phyloP scores from a whole-genome alignment of 2,888 invertebrate species.

The Nomada fucata region DNA sequence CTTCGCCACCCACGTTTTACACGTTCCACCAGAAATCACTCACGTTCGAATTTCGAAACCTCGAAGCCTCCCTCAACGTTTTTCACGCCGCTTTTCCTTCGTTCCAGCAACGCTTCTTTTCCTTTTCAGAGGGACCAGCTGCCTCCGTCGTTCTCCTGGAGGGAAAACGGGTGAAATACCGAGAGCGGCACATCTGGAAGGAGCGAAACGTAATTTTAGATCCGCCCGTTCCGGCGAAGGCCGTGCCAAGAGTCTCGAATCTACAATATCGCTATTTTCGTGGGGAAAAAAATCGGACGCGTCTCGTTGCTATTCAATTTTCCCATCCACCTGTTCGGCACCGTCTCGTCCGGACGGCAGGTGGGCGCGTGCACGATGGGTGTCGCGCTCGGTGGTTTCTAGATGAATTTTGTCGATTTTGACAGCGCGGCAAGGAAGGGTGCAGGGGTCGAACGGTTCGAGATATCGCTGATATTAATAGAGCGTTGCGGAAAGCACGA shows the following conservation, averaged over 20 bases:
- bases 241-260: conserved; percentile 44
- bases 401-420: no score
- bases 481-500: no score
- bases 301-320: conserved; percentile 2
- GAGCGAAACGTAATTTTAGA: conserved; percentile 45
- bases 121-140: no score
- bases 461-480: no score
- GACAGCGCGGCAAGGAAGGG: no score
- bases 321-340: conserved; percentile 39
- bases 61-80: background rate
- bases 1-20: background rate
- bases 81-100: no score
- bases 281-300: conserved; percentile 16
- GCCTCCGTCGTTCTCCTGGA: no score
- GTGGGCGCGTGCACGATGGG: no score
- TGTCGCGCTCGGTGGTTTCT: no score
- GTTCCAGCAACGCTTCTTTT: no score
- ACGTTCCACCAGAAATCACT: background rate
- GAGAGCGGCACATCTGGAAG: conserved; percentile 38
- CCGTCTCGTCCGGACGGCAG: background rate
- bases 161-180: no score
- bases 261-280: conserved; percentile 55
- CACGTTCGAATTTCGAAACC: background rate
- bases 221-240: conserved; percentile 47
- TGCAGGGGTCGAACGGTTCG: no score